Percentiles rank a stretch among this genome's conserved stretches.
Conservation (phyloP, 2,888 invertebrate species). For the Tetragnatha montana region DNA sequence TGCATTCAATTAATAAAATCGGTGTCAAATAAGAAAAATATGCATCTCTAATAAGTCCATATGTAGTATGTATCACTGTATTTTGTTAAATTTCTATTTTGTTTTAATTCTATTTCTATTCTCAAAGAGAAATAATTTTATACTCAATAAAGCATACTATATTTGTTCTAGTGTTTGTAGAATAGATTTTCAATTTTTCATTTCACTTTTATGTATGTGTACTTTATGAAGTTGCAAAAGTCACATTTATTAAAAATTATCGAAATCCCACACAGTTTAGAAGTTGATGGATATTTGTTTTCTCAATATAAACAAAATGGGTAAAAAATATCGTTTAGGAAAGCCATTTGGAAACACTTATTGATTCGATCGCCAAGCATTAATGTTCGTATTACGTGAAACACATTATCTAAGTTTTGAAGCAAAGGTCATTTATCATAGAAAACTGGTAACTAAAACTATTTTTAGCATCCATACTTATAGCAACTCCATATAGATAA, state of each 20-base stretch:
- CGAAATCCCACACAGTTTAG: neutral
- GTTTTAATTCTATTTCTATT: no score
- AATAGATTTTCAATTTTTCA: slow-evolving; percentile 7
- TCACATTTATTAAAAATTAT: neutral
- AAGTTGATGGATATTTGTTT: neutral
- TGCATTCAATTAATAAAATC: no score
- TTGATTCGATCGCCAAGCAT: neutral
- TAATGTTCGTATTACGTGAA: neutral
- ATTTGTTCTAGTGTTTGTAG: neutral
- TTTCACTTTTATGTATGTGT: neutral
- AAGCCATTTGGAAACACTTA: neutral
- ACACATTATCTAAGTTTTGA: neutral
- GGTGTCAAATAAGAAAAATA: no score
- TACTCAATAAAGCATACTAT: neutral
- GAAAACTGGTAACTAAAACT: no score
- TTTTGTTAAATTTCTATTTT: no score
- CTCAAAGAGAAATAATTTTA: no score
- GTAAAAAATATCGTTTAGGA: neutral
- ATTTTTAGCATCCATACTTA: no score
- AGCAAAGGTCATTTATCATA: no score
- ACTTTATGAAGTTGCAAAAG: neutral
- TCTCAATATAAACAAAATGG: neutral
- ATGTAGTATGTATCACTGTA: no score
- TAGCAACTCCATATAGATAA: no score
- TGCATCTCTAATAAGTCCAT: no score